These are phyloP conservation scores for Cygnus olor DNA, from an alignment of 2,797 vertebrate species.

Conservation along the genomic window DNA sequence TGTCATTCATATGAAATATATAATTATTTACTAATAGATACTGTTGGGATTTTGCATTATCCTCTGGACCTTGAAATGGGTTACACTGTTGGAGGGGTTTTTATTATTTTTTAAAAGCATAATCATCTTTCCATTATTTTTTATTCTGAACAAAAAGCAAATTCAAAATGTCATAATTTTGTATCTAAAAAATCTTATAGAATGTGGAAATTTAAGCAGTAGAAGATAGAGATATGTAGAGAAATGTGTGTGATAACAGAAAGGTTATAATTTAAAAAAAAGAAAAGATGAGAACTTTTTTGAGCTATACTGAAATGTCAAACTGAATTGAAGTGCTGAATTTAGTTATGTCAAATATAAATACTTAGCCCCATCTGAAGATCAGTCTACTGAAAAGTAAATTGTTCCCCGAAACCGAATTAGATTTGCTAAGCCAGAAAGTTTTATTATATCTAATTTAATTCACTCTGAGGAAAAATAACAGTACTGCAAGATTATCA, in stretches of 20 bases:
- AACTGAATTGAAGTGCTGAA: neutral
- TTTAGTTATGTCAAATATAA: conserved; percentile 21
- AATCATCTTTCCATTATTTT: neutral
- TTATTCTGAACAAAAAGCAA: neutral
- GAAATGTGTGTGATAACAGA: neutral
- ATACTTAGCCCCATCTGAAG: conserved; percentile 13
- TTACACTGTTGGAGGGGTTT: neutral
- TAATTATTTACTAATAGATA: neutral
- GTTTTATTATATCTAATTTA: neutral
- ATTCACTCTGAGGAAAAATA: neutral
- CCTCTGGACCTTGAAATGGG: neutral
- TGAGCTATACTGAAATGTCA: neutral
- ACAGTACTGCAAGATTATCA: neutral
- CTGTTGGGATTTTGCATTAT: neutral
- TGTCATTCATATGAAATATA: neutral
- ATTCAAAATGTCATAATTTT: neutral
- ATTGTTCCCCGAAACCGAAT: neutral
- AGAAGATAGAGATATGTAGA: neutral
- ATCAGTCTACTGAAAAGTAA: neutral
- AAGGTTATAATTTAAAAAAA: neutral
- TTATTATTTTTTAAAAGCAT: neutral
- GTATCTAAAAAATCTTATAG: neutral
- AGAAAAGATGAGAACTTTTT: neutral
- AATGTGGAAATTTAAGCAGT: neutral
- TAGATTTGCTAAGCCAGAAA: conserved; percentile 11